These are phyloP conservation scores for Micrastur ruficollis DNA, from an alignment of 2,797 vertebrate species.

Conservation along the genomic window DNA sequence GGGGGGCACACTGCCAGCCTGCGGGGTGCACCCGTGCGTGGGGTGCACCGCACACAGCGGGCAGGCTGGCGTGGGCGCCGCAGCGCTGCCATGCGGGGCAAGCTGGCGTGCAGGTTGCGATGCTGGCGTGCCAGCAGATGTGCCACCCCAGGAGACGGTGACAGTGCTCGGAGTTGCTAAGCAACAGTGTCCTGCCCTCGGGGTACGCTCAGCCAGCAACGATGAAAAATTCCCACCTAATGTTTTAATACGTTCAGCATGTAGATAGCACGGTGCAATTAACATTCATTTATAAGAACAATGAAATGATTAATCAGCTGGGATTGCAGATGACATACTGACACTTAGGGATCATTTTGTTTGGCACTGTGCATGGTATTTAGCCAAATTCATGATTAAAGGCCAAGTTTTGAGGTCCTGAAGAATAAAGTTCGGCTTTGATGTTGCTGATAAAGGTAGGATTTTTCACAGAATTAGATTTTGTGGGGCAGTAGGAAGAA, in stretches of 20 bases:
- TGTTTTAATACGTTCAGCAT: not conserved
- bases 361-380: not conserved
- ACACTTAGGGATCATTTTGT: not conserved
- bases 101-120: accelerated
- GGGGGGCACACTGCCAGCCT: accelerated
- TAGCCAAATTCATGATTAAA: slow-evolving; percentile 11
- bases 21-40: no score
- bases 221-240: not conserved
- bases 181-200: not conserved
- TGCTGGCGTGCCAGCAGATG: not conserved
- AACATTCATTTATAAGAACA: not conserved
- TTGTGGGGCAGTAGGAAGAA: not conserved
- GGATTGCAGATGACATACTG: not conserved
- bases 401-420: not conserved
- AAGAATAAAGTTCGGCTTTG: slow-evolving; percentile 1
- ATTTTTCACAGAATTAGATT: not conserved
- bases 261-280: not conserved
- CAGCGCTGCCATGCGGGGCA: not conserved
- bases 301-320: slow-evolving; percentile 23
- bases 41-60: not conserved
- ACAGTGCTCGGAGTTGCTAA: not conserved
- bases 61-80: accelerated
- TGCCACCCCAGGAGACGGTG: not conserved
- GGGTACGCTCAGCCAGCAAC: not conserved
- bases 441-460: not conserved